Evolutionary conservation across 2,113 vertebrate genomes (phyloP).

Genomic region (Amphiprion ocellaris): DNA sequence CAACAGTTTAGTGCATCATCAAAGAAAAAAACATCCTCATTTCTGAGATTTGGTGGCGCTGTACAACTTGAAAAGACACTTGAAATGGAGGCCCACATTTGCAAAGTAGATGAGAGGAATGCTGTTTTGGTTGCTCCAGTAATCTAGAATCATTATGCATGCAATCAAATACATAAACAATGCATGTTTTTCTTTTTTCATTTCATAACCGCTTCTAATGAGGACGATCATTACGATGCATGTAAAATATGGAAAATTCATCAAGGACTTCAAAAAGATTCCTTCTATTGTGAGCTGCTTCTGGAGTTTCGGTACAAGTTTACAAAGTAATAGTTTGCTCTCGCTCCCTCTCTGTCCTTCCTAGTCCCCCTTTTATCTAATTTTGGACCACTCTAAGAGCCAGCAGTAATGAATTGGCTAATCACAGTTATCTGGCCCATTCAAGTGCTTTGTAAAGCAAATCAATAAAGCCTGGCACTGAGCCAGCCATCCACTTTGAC

Average conservation of each 20-base stretch:
- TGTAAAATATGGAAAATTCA: constrained; percentile 50
- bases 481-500: constrained; percentile 83
- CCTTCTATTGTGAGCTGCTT: constrained; percentile 28
- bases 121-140: constrained; percentile 51
- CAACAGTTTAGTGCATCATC: constrained; percentile 76
- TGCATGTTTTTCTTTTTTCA: constrained; percentile 20
- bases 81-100: constrained; percentile 56
- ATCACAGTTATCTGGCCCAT: constrained; percentile 85
- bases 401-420: constrained; percentile 86
- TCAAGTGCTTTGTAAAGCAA: constrained; percentile 85
- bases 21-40: constrained; percentile 66
- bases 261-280: constrained; percentile 56
- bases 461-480: constrained; percentile 82
- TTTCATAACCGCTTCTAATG: constrained; percentile 50
- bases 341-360: constrained; percentile 51
- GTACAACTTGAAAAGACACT: constrained; percentile 45
- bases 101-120: constrained; percentile 60
- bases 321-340: constrained; percentile 60
- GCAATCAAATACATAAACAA: constrained; percentile 70
- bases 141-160: constrained; percentile 61
- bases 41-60: constrained; percentile 54
- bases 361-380: constrained; percentile 77
- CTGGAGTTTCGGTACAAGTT: constrained; percentile 53
- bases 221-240: constrained; percentile 49
- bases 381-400: constrained; percentile 78